phyloP scores from a whole-genome alignment of 2,113 vertebrate species.

The Nannospalax galili region DNA sequence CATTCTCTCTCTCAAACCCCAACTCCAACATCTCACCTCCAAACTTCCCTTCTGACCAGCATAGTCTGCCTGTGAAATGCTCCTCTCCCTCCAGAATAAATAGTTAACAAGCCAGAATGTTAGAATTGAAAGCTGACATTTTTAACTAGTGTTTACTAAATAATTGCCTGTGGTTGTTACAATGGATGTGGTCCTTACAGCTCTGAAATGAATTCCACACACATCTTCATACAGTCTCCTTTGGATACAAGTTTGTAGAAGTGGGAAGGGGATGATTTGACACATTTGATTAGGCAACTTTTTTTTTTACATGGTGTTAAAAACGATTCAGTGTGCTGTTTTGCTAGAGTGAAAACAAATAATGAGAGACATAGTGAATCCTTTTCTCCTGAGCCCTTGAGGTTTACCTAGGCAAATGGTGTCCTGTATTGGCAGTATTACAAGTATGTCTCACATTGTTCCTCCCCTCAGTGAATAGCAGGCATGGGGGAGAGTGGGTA shows the following conservation, averaged over 20 bases:
- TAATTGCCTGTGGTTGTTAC: background rate
- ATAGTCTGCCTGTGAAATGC: background rate
- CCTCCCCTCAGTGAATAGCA: background rate
- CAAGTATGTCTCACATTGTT: rapidly evolving
- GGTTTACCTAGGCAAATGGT: background rate
- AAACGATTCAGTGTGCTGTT: background rate
- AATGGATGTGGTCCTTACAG: background rate
- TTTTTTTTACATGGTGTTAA: background rate
- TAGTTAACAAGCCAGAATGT: background rate
- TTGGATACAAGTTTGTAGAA: background rate
- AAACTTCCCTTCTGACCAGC: background rate
- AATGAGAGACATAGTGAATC: background rate
- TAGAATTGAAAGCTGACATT: background rate
- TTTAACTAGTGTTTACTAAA: background rate
- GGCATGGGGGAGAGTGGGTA: rapidly evolving
- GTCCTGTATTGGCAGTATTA: rapidly evolving
- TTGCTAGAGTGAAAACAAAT: background rate
- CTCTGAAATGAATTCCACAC: too few relatives aligned
- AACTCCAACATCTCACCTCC: background rate
- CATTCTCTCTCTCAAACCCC: rapidly evolving
- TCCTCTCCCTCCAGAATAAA: background rate
- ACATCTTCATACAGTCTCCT: background rate
- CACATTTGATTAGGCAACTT: background rate
- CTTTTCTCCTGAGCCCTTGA: background rate
- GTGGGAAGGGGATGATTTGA: background rate